Evolutionary conservation across 2,888 invertebrate species (phyloP), one percentile per base, ranked within the genome.

Genomic region (Tholera decimalis): DNA sequence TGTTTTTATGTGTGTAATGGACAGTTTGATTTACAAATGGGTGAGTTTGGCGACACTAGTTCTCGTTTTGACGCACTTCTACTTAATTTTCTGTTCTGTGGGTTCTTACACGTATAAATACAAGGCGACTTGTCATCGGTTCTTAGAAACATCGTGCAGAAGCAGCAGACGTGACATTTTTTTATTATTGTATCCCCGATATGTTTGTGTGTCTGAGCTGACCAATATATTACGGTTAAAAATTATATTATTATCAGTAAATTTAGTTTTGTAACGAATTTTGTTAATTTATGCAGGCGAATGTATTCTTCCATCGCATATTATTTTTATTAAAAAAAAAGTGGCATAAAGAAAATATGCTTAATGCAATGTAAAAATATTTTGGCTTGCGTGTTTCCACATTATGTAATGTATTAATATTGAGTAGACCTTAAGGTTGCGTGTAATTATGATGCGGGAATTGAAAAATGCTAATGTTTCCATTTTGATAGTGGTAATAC

Each of bases 171-270:
- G 24, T 44, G 41, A 50, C 41, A 54, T 54, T 28, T 54, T 28
- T 53, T 50, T 39, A 28, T 22, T 44, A 72, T 63, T 54, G 18
- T 69, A 39, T 64, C 13, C 74, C 58, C 18, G 57, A 24, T 57
- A 15, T 37, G 28, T 57, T 54, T n/a, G n/a, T n/a, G n/a, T n/a
- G n/a, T n/a, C n/a, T n/a, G n/a, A n/a, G n/a, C n/a, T n/a, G n/a
- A 53, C 39, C 24, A 54, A 37, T 53, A 41, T 30, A 35, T 50
- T 26, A 44, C 33, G n/a, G 15, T 33, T 54, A 73, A 26, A 51
- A 28, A 33, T 18, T 49, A 35, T 59, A 46, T 35, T 39, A 18
- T 30, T 47, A 37, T 33, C 11, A 33, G 15, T 39, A 9, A 26
- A 58, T 20, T 59, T 0, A 26, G n/a, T 49, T 44, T 24, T 8